These are phyloP conservation scores for Nanorana parkeri DNA, from an alignment of 2,113 vertebrate genomes.

Conservation along the genomic window DNA sequence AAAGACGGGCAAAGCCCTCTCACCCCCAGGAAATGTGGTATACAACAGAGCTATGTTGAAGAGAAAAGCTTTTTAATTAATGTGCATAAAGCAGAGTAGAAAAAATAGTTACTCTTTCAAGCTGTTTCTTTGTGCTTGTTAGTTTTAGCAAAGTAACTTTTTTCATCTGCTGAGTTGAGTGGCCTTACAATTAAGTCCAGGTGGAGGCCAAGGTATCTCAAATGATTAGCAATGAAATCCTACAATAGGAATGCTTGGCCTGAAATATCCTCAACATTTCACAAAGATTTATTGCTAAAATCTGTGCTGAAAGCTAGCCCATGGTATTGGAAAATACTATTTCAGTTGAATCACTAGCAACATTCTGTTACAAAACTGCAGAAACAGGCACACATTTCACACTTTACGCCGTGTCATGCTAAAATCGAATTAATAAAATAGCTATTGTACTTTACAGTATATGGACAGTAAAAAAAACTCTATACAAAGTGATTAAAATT, in stretches of 20 bases:
- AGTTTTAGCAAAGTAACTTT: conserved; percentile 33
- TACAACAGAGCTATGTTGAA: conserved; percentile 41
- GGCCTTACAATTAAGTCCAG: conserved; percentile 43
- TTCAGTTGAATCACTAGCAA: not conserved
- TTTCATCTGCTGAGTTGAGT: conserved; percentile 37
- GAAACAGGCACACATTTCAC: not conserved
- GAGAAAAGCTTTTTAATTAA: conserved; percentile 50
- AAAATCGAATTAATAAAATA: too few relatives aligned
- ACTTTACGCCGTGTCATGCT: too few relatives aligned
- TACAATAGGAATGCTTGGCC: conserved; percentile 5
- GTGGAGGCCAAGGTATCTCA: not conserved
- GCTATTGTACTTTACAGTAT: too few relatives aligned
- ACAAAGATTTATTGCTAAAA: not conserved
- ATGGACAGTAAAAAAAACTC: too few relatives aligned
- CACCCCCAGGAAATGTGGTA: conserved; percentile 43
- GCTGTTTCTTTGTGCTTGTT: conserved; percentile 32
- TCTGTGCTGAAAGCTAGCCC: not conserved
- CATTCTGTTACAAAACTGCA: not conserved
- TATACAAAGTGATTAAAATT: too few relatives aligned
- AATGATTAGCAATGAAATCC: not conserved
- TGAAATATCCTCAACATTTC: conserved; percentile 31
- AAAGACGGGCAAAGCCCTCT: conserved; percentile 45
- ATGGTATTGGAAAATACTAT: not conserved
- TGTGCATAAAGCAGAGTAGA: conserved; percentile 26
- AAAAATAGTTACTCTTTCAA: conserved; percentile 40